These are phyloP conservation scores for Macrotrachela quadricornifera DNA, from an alignment of 1,140 invertebrate genomes.

Conservation along the genomic window DNA sequence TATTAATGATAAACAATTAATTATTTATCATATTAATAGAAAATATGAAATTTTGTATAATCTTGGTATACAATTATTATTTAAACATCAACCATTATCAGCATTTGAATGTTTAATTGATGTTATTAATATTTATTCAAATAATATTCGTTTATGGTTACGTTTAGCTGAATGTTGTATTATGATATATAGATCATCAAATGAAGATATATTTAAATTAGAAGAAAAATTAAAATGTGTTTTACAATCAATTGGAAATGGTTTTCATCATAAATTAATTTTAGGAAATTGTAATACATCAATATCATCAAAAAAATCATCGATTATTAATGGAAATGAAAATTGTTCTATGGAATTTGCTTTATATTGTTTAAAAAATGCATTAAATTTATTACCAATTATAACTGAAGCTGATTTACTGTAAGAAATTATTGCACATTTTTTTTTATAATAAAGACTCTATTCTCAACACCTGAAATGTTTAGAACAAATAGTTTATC, in stretches of 20 bases:
- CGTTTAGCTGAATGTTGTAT: slow-evolving; percentile 62
- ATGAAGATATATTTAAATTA: slow-evolving; percentile 11
- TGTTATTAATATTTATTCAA: slow-evolving; percentile 57
- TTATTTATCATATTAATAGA: slow-evolving; percentile 30
- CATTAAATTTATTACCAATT: slow-evolving; percentile 32
- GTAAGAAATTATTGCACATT: slow-evolving; percentile 2
- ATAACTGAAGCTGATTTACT: background rate
- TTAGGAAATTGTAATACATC: slow-evolving; percentile 11
- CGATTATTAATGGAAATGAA: slow-evolving; percentile 3
- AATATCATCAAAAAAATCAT: slow-evolving; percentile 13
- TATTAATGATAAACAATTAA: background rate
- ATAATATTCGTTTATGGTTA: slow-evolving; percentile 70
- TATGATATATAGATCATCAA: slow-evolving; percentile 19
- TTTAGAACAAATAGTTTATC: background rate
- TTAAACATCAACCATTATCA: slow-evolving; percentile 49
- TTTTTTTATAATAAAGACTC: no score
- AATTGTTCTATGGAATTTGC: slow-evolving; percentile 64
- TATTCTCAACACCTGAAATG: background rate
- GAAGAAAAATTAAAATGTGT: slow-evolving; percentile 40
- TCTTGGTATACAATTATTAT: slow-evolving; percentile 60
- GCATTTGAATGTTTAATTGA: slow-evolving; percentile 79
- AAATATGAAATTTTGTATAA: slow-evolving; percentile 65
- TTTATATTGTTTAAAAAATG: slow-evolving; percentile 61
- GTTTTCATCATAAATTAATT: slow-evolving; percentile 44
- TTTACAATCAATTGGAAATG: slow-evolving; percentile 40